A percentile compares a stretch with the other conserved stretches of the same genome.
phyloP scores from a whole-genome alignment of 2,888 invertebrate species.

The Tholera decimalis region DNA sequence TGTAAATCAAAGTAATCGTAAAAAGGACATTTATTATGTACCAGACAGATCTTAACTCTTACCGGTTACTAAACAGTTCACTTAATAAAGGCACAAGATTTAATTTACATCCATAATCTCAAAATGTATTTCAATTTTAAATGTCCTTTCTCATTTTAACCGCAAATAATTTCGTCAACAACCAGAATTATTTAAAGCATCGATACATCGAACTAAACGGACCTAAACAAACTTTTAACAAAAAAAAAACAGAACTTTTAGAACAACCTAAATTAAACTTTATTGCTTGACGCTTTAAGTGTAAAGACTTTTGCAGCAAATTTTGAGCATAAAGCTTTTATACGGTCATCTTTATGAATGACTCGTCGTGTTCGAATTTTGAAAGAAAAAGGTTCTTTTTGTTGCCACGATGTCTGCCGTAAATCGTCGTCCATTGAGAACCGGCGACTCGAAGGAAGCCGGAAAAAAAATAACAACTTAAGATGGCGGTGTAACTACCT shows the following conservation, averaged over 20 bases:
- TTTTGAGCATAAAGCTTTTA: constrained; percentile 49
- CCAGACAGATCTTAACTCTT: constrained; percentile 6
- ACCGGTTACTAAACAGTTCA: constrained; percentile 21
- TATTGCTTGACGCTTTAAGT: rapidly evolving
- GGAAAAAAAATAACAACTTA: constrained; percentile 75
- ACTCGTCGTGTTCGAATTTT: constrained; percentile 78
- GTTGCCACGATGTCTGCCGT: constrained; percentile 88
- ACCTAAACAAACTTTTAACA: constrained; percentile 60
- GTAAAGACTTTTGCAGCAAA: constrained; percentile 25
- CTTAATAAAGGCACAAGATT: constrained; percentile 40
- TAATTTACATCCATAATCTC: constrained; percentile 53
- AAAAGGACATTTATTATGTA: constrained; percentile 39
- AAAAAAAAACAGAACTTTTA: constrained; percentile 27
- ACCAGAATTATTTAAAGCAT: constrained; percentile 56
- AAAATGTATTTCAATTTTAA: constrained; percentile 53
- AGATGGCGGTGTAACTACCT: constrained; percentile 78
- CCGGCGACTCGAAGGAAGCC: constrained; percentile 72
- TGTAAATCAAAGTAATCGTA: constrained; percentile 36
- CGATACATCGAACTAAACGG: constrained; percentile 62
- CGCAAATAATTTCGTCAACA: constrained; percentile 66
- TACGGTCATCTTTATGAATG: constrained; percentile 79
- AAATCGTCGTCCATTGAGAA: constrained; percentile 85
- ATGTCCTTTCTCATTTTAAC: constrained; percentile 54
- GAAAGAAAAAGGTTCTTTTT: constrained; percentile 81
- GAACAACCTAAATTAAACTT: constrained; percentile 27